These are phyloP conservation scores for Hydractinia echinata DNA, from an alignment of 30 jellyfish, hydroid and myxozoan species.

Conservation along the genomic window DNA sequence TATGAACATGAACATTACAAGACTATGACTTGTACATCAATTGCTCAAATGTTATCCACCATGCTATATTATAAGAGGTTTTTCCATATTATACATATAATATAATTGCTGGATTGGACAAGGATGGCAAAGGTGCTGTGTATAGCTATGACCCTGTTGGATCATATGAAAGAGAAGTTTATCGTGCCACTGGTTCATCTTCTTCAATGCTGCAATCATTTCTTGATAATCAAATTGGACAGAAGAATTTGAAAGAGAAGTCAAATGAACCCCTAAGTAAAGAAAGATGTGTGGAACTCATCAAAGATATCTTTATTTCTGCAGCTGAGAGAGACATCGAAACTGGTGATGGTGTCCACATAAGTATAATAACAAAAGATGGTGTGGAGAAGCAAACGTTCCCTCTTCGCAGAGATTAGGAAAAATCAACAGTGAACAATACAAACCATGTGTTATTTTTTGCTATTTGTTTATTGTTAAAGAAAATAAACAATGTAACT, in stretches of 20 bases:
- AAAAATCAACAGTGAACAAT: too few species aligned
- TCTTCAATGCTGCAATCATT: slow-evolving; percentile 92
- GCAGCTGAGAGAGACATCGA: slow-evolving; percentile 97
- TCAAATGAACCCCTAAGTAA: slow-evolving; percentile 54
- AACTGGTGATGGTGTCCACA: slow-evolving; percentile 94
- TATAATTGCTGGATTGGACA: slow-evolving; percentile 91
- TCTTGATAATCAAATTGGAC: slow-evolving; percentile 91
- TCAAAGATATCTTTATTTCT: slow-evolving; percentile 87
- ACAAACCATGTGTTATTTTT: too few species aligned
- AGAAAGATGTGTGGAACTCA: slow-evolving; percentile 69
- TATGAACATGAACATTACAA: slow-evolving; percentile 80
- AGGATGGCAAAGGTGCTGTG: slow-evolving; percentile 92
- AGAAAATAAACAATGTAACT: too few species aligned
- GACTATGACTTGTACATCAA: slow-evolving; percentile 55
- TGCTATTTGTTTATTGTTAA: too few species aligned
- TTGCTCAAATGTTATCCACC: slow-evolving; percentile 92
- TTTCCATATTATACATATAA: slow-evolving; percentile 89
- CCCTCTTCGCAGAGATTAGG: slow-evolving; percentile 80
- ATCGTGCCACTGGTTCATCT: slow-evolving; percentile 95
- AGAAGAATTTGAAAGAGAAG: slow-evolving; percentile 60
- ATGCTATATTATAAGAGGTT: slow-evolving; percentile 82
- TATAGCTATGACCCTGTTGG: slow-evolving; percentile 99
- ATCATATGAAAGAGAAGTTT: slow-evolving; percentile 91
- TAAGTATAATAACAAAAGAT: slow-evolving; percentile 68
- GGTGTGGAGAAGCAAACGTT: slow-evolving; percentile 67